These are phyloP conservation scores for Meloidogyne chitwoodi DNA, from an alignment of 1,140 invertebrate genomes.

Conservation along the genomic window DNA sequence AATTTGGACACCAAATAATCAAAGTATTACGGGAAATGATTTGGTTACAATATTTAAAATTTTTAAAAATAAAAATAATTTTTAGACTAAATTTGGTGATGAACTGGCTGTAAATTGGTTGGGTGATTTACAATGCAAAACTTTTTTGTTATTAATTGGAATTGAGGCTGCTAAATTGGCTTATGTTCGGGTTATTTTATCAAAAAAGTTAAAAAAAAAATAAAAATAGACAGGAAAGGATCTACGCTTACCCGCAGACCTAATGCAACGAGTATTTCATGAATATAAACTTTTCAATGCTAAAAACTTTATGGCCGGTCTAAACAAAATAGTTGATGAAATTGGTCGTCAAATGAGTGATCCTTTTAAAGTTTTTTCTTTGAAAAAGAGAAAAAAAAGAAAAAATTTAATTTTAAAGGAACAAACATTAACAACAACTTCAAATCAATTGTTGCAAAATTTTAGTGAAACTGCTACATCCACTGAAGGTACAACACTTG, in stretches of 20 bases:
- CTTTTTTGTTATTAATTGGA: constrained; percentile 49
- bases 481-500: background rate
- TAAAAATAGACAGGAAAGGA: constrained; percentile 41
- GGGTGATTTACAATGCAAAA: constrained; percentile 37
- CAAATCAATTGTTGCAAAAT: background rate
- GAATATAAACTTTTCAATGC: constrained; percentile 50
- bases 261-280: constrained; percentile 49
- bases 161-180: constrained; percentile 51
- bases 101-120: constrained; percentile 40
- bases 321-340: constrained; percentile 53
- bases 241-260: constrained; percentile 40
- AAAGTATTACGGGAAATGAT: constrained; percentile 44
- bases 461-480: background rate
- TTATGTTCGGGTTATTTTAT: constrained; percentile 37
- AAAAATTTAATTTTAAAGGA: no score
- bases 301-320: constrained; percentile 51
- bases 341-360: constrained; percentile 48
- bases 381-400: no score
- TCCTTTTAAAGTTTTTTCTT: constrained; percentile 26
- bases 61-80: background rate
- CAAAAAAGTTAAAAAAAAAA: background rate
- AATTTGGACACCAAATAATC: constrained; percentile 44
- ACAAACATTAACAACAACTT: background rate
- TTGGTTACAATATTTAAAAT: constrained; percentile 23
- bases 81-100: constrained; percentile 47